phyloP scores from a whole-genome alignment of 2,888 invertebrate species.

The Stenolophus ochropezus region DNA sequence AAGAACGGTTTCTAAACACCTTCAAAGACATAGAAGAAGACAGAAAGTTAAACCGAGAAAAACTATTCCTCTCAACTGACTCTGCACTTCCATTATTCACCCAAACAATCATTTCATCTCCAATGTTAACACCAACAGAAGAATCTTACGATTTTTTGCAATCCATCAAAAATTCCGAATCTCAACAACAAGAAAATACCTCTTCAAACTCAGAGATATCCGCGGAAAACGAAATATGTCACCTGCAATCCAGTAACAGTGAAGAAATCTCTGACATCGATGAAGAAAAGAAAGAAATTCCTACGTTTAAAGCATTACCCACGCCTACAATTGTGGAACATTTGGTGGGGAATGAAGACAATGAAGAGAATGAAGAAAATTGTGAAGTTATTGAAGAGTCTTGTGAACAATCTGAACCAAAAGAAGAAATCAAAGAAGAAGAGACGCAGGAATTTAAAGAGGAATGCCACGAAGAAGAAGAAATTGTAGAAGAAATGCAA shows the following conservation, averaged over 20 bases:
- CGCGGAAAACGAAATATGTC: conserved; percentile 55
- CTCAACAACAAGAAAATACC: neutral
- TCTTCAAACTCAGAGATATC: conserved; percentile 51
- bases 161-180: conserved; percentile 67
- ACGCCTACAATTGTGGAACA: neutral
- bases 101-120: conserved; percentile 72
- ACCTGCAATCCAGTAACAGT: conserved; percentile 25
- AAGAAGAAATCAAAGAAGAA: too few relatives aligned
- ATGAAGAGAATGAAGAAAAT: neutral
- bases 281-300: neutral
- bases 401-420: conserved; percentile 51
- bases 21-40: conserved; percentile 62
- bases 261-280: conserved; percentile 42
- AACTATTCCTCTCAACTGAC: conserved; percentile 71
- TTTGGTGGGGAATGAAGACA: neutral
- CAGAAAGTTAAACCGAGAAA: conserved; percentile 66
- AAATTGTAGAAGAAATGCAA: conserved; percentile 47
- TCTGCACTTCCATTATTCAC: conserved; percentile 71
- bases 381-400: conserved; percentile 62
- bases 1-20: conserved; percentile 50
- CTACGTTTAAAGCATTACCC: neutral
- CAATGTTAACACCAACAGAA: conserved; percentile 72
- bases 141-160: conserved; percentile 73
- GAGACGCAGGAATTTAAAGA: too few relatives aligned
- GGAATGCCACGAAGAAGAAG: conserved; percentile 61